phyloP scores from a whole-genome alignment of 2,888 invertebrate genomes.

The Chalcis sispes region DNA sequence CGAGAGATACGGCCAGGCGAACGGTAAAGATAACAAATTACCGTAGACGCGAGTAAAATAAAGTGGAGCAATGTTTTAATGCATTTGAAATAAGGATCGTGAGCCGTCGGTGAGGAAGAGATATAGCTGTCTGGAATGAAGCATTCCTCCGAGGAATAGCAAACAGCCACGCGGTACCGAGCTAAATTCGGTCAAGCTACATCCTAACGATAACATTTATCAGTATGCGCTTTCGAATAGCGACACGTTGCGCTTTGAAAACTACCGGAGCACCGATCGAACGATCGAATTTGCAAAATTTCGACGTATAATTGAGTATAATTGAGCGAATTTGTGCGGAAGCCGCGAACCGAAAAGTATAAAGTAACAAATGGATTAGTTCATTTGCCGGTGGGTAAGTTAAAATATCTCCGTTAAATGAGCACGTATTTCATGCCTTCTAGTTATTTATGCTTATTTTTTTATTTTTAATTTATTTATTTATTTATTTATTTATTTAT shows the following conservation, averaged over 20 bases:
- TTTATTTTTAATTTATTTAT: neutral
- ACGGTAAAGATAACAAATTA: too few species aligned
- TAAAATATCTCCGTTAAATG: constrained; percentile 42
- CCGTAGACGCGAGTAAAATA: neutral
- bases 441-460: constrained; percentile 1
- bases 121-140: neutral
- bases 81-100: constrained; percentile 5
- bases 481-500: too few species aligned
- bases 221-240: too few species aligned
- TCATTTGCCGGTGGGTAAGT: constrained; percentile 24
- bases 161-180: neutral
- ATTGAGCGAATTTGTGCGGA: too few species aligned
- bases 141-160: neutral
- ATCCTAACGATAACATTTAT: too few species aligned
- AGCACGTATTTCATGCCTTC: constrained; percentile 28
- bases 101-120: neutral
- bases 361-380: constrained; percentile 16
- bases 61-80: neutral
- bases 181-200: too few species aligned
- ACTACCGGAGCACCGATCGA: too few species aligned
- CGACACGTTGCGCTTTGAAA: too few species aligned
- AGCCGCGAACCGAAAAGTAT: neutral
- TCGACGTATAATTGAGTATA: neutral
- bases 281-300: constrained; percentile 60
- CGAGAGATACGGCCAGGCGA: too few species aligned